Evolutionary conservation across 1,140 invertebrate species (phyloP).

Genomic region (Dendroctonus ponderosae): DNA sequence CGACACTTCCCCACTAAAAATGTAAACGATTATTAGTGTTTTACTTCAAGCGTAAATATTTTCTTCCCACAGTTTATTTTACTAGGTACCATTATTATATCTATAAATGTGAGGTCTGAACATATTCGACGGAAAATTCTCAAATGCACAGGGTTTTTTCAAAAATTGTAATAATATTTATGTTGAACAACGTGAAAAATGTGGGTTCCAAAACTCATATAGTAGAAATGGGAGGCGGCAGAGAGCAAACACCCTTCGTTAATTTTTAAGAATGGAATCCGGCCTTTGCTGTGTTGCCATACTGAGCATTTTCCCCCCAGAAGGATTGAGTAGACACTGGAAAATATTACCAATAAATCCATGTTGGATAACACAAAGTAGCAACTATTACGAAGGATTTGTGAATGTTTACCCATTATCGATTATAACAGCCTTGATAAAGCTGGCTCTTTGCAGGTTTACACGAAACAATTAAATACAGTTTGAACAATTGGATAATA

Average conservation of each 20-base stretch:
- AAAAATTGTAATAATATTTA: conserved; percentile 8
- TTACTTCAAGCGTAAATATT: neutral
- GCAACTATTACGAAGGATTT: neutral
- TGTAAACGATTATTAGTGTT: conserved; percentile 6
- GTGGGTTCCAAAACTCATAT: neutral
- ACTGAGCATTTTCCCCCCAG: neutral
- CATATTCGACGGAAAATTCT: neutral
- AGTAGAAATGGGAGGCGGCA: conserved; percentile 6
- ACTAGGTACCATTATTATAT: conserved; percentile 1
- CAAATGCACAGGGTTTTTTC: neutral
- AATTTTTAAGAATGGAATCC: conserved; percentile 28
- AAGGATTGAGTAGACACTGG: neutral
- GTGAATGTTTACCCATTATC: neutral
- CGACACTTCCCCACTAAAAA: conserved; percentile 1
- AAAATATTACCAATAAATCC: neutral
- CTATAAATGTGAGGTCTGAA: neutral
- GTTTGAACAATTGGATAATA: conserved; percentile 1
- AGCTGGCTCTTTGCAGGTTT: no score
- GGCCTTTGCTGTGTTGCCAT: conserved; percentile 20
- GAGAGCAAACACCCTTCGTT: conserved; percentile 21
- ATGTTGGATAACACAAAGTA: neutral
- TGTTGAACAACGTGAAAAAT: conserved; percentile 2
- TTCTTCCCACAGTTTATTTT: conserved; percentile 1
- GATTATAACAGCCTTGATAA: no score
- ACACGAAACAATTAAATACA: neutral